Evolutionary conservation across 2,113 vertebrate genomes (phyloP).

Genomic region (Harpagus bidentatus): DNA sequence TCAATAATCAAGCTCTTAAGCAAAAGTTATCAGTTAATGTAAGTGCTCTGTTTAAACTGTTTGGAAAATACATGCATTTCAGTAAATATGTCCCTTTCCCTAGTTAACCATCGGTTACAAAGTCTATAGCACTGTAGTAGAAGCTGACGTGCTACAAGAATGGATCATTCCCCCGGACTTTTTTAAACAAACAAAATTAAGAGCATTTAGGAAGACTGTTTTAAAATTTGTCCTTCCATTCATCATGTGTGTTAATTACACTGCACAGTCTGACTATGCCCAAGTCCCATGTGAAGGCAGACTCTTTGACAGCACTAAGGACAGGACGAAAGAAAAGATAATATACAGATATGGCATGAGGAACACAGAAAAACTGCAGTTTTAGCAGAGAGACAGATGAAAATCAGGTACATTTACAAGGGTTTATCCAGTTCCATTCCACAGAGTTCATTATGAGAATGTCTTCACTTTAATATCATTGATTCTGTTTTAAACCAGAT

Average conservation of each 20-base stretch:
- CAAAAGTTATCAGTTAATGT: background rate
- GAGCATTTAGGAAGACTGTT: background rate
- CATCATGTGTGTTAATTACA: background rate
- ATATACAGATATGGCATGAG: background rate
- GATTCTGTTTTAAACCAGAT: background rate
- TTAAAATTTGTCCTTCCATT: background rate
- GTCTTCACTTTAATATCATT: background rate
- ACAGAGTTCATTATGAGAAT: background rate
- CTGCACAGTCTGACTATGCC: background rate
- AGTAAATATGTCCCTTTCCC: background rate
- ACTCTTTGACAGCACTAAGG: conserved; percentile 4
- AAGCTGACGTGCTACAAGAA: background rate
- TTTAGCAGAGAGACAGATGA: background rate
- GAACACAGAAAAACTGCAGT: background rate
- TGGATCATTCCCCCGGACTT: background rate
- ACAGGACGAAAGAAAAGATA: background rate
- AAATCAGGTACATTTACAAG: background rate
- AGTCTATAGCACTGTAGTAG: background rate
- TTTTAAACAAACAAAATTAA: background rate
- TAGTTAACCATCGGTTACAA: background rate
- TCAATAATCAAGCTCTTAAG: background rate
- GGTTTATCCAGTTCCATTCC: background rate
- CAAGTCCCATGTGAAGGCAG: background rate
- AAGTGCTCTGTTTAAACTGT: background rate
- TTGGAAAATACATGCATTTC: conserved; percentile 13